Evolutionary conservation across 2,888 invertebrate genomes (phyloP).

Genomic region (Criorhina ranunculi): DNA sequence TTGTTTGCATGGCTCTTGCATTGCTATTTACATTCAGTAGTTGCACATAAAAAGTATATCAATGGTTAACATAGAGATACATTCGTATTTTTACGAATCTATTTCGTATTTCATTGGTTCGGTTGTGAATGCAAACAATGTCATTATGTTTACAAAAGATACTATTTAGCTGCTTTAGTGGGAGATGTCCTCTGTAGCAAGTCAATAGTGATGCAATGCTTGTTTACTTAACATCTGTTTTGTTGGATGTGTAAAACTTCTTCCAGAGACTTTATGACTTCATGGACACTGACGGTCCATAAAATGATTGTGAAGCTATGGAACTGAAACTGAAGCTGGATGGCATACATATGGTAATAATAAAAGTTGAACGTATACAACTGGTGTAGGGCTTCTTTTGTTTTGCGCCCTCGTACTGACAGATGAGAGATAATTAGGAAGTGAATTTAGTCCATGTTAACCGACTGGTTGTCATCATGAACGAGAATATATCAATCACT

Average conservation of each 20-base stretch:
- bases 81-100: not conserved
- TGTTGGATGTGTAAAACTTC: slow-evolving; percentile 20
- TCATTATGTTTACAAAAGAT: slow-evolving; percentile 32
- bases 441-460: slow-evolving; percentile 39
- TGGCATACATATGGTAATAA: not conserved
- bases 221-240: slow-evolving; percentile 21
- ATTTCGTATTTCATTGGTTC: not conserved
- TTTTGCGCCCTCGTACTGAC: not conserved
- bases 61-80: not conserved
- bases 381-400: not conserved
- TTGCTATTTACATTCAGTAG: not conserved
- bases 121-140: slow-evolving; percentile 34
- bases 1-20: not conserved
- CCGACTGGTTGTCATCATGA: slow-evolving; percentile 32
- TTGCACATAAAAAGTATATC: not conserved
- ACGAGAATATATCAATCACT: slow-evolving; percentile 41
- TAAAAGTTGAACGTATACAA: slow-evolving; percentile 17
- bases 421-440: slow-evolving; percentile 42
- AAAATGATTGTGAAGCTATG: not conserved
- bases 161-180: not conserved
- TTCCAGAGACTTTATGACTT: slow-evolving; percentile 23
- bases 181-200: slow-evolving; percentile 7
- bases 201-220: slow-evolving; percentile 14
- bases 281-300: not conserved
- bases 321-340: not conserved